These are phyloP conservation scores for Epirrita christyi DNA, from an alignment of 2,888 invertebrate genomes.

Conservation along the genomic window DNA sequence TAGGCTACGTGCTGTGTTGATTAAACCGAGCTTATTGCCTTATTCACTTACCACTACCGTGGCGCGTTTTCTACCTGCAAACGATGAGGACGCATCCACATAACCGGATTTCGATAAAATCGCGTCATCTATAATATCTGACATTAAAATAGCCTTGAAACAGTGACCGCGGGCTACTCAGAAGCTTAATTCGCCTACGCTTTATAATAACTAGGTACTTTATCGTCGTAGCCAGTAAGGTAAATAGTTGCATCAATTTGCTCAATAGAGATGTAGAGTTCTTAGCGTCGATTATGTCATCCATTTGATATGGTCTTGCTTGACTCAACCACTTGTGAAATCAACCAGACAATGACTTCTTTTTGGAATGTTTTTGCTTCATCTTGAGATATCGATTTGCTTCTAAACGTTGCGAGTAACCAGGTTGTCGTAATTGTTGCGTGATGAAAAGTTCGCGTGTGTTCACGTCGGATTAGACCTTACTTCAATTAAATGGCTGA, in stretches of 20 bases:
- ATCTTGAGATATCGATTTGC: constrained; percentile 32
- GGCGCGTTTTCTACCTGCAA: constrained; percentile 53
- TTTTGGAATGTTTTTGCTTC: constrained; percentile 38
- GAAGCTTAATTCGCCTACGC: constrained; percentile 36
- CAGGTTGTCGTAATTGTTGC: constrained; percentile 42
- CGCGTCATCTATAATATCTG: constrained; percentile 55
- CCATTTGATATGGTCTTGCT: constrained; percentile 47
- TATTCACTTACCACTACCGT: constrained; percentile 72
- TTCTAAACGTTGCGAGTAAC: constrained; percentile 34
- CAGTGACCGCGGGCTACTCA: constrained; percentile 50
- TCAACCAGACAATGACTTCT: constrained; percentile 57
- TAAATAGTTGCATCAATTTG: constrained; percentile 50
- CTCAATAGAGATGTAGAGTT: constrained; percentile 38
- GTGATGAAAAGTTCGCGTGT: constrained; percentile 50
- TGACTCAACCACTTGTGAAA: constrained; percentile 52
- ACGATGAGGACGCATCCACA: constrained; percentile 46
- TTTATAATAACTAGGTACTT: constrained; percentile 38
- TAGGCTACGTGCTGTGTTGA: constrained; percentile 81
- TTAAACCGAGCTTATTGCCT: constrained; percentile 82
- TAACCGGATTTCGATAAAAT: constrained; percentile 59
- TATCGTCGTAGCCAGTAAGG: constrained; percentile 35
- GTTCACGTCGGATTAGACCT: constrained; percentile 48
- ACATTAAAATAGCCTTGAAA: constrained; percentile 67
- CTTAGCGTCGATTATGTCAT: constrained; percentile 51
- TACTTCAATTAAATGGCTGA: constrained; percentile 49